These are phyloP conservation scores for Venustoraphidia nigricollis DNA, from an alignment of 2,888 invertebrate genomes.

Conservation along the genomic window DNA sequence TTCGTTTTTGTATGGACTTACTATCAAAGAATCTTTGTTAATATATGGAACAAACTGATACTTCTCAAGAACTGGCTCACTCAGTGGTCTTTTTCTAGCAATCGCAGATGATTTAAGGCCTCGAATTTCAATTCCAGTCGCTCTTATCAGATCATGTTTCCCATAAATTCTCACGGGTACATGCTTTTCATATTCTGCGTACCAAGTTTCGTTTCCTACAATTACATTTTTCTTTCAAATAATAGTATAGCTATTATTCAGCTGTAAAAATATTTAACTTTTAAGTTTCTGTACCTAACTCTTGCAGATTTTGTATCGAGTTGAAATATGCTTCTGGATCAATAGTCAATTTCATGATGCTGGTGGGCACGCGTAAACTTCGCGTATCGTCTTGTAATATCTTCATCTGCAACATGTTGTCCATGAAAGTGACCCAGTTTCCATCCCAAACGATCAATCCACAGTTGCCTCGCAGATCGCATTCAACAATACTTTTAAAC, in stretches of 20 bases:
- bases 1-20: neutral
- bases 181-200: neutral
- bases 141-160: constrained; percentile 22
- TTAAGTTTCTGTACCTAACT: constrained; percentile 14
- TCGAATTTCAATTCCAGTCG: constrained; percentile 62
- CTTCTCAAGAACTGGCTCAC: constrained; percentile 62
- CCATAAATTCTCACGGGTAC: neutral
- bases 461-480: constrained; percentile 21
- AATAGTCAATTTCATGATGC: constrained; percentile 52
- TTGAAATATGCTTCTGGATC: constrained; percentile 45
- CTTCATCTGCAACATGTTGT: constrained; percentile 73
- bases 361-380: constrained; percentile 57
- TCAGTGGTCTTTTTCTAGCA: constrained; percentile 46
- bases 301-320: constrained; percentile 26
- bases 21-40: constrained; percentile 13
- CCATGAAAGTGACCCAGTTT: constrained; percentile 81
- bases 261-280: constrained; percentile 13
- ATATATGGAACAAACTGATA: constrained; percentile 54
- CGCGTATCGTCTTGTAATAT: constrained; percentile 52
- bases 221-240: no score
- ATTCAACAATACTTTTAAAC: constrained; percentile 14
- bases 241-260: no score
- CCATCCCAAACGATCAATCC: constrained; percentile 51
- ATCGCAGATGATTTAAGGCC: constrained; percentile 66
- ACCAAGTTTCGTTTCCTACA: no score